These are phyloP conservation scores for Petrophora chlorosata DNA, from an alignment of 2,888 invertebrate genomes.

Conservation along the genomic window DNA sequence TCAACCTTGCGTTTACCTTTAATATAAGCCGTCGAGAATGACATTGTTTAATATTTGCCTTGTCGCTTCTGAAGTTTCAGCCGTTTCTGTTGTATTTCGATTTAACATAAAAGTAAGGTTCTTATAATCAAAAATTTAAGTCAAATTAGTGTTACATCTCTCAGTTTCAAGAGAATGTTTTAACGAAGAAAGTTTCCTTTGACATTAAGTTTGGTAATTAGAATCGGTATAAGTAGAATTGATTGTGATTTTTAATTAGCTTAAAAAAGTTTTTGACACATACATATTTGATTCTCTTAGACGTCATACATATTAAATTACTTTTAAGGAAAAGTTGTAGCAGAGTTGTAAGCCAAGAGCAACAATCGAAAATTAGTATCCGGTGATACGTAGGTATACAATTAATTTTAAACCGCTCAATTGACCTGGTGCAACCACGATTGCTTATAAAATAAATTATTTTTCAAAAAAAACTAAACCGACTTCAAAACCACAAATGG, in stretches of 20 bases:
- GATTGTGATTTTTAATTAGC: constrained; percentile 2
- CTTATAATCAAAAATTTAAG: not conserved
- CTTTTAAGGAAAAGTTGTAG: no score
- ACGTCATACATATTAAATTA: no score
- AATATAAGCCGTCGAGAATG: not conserved
- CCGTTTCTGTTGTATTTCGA: constrained; percentile 2
- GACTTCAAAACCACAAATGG: no score
- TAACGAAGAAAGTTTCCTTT: constrained; percentile 12
- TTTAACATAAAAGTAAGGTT: constrained; percentile 3
- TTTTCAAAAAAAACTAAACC: no score
- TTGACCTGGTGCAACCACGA: no score
- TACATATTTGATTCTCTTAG: no score
- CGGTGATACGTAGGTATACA: no score
- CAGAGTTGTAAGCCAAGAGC: no score
- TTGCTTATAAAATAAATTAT: no score
- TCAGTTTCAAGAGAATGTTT: not conserved
- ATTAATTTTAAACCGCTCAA: no score
- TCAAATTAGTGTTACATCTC: constrained; percentile 1
- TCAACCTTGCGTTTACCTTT: no score
- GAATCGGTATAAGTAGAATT: constrained; percentile 3
- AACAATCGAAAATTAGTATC: no score
- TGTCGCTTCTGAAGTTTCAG: not conserved
- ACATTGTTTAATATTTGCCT: not conserved
- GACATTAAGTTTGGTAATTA: not conserved
- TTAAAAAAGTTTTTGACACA: not conserved